Conservation (phyloP, 1,140 invertebrate species). For the Oedothorax gibbosus region DNA sequence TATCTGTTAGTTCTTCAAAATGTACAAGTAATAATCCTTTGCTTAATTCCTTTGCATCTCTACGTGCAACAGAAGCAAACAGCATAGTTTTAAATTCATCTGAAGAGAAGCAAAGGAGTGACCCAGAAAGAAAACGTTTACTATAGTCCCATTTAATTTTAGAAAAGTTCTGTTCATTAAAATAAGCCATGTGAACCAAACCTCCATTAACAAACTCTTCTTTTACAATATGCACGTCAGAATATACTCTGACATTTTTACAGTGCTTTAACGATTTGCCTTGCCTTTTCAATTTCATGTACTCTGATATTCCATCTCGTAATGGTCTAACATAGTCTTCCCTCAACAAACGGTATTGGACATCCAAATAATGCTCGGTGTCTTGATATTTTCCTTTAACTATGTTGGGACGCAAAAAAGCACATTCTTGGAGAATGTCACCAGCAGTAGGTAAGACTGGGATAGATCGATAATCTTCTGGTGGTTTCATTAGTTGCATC, state of each 20-base stretch:
- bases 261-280: slow-evolving; percentile 21
- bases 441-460: slow-evolving; percentile 48
- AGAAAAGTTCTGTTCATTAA: slow-evolving; percentile 13
- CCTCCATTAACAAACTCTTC: slow-evolving; percentile 34
- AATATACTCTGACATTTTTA: slow-evolving; percentile 21
- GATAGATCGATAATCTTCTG: slow-evolving; percentile 62
- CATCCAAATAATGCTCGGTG: slow-evolving; percentile 80
- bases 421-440: slow-evolving; percentile 49
- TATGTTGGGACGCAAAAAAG: slow-evolving; percentile 74
- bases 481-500: slow-evolving; percentile 18
- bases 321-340: slow-evolving; percentile 75
- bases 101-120: slow-evolving; percentile 78
- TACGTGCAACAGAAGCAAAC: slow-evolving; percentile 76
- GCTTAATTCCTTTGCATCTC: slow-evolving; percentile 69
- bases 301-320: slow-evolving; percentile 64
- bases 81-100: slow-evolving; percentile 77
- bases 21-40: slow-evolving; percentile 65
- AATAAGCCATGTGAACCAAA: slow-evolving; percentile 27
- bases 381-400: slow-evolving; percentile 70
- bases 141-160: slow-evolving; percentile 64
- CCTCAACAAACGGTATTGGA: slow-evolving; percentile 80
- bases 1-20: slow-evolving; percentile 39
- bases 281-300: slow-evolving; percentile 7
- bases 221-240: slow-evolving; percentile 25
- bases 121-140: slow-evolving; percentile 77